These are phyloP conservation scores for Panzeria rudis DNA, from an alignment of 2,888 invertebrate genomes.

Conservation along the genomic window DNA sequence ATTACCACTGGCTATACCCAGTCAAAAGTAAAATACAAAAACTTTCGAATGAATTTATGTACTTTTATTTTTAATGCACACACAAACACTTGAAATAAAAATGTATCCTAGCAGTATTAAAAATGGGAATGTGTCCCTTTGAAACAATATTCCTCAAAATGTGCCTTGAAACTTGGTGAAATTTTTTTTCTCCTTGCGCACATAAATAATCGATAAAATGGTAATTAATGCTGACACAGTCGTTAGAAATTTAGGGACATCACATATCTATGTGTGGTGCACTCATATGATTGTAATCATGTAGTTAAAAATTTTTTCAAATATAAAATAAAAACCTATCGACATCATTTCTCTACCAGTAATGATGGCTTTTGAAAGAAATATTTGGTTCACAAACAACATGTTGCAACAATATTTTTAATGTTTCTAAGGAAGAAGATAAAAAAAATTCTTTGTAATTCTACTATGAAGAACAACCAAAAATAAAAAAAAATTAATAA, in stretches of 20 bases:
- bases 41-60: not conserved
- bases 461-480: not conserved
- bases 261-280: not conserved
- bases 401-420: constrained; percentile 34
- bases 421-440: constrained; percentile 4
- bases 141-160: too few relatives aligned
- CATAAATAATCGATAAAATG: not conserved
- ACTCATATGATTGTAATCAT: too few relatives aligned
- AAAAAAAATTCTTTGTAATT: constrained; percentile 12
- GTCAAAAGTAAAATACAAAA: not conserved
- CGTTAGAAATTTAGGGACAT: not conserved
- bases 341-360: constrained; percentile 46
- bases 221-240: not conserved
- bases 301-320: not conserved
- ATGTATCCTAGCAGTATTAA: not conserved
- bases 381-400: constrained; percentile 19
- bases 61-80: constrained; percentile 1
- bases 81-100: not conserved
- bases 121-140: not conserved
- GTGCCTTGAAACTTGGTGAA: not conserved
- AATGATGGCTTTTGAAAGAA: constrained; percentile 34
- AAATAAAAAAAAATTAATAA: not conserved
- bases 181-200: not conserved
- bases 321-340: not conserved
- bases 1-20: too few relatives aligned